Conservation (phyloP, 1,140 invertebrate genomes). For the Diploscapter pachys region DNA sequence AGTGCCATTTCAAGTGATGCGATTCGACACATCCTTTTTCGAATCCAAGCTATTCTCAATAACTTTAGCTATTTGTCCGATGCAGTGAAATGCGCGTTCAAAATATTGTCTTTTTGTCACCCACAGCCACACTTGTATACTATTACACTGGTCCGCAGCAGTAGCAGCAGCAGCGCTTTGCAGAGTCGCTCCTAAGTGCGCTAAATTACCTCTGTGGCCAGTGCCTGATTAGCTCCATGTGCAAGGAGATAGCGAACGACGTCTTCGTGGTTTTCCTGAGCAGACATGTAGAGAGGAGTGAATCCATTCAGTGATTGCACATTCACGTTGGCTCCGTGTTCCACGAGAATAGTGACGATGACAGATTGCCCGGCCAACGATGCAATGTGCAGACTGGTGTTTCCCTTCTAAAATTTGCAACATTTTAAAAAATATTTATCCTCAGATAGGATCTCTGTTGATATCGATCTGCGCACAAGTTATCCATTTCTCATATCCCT, state of each 20-base stretch:
- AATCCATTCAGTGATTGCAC: constrained; percentile 98
- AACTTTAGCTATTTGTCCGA: too few relatives aligned
- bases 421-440: constrained; percentile 4
- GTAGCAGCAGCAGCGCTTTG: too few relatives aligned
- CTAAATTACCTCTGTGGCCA: constrained; percentile 82
- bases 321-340: constrained; percentile 91
- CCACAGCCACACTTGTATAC: too few relatives aligned
- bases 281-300: constrained; percentile 97
- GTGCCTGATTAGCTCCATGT: constrained; percentile 92
- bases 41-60: too few relatives aligned
- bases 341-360: constrained; percentile 87
- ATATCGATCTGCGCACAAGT: too few relatives aligned
- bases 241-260: constrained; percentile 88
- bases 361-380: constrained; percentile 88
- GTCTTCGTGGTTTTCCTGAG: constrained; percentile 95
- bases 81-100: too few relatives aligned
- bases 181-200: not conserved
- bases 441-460: not conserved
- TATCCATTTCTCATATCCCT: not conserved
- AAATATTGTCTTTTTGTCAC: too few relatives aligned
- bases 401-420: constrained; percentile 75
- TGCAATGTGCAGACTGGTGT: constrained; percentile 96
- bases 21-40: too few relatives aligned
- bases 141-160: too few relatives aligned
- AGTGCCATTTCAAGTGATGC: too few relatives aligned